Evolutionary conservation across 2,113 vertebrate species (phyloP), one percentile per base, ranked within the genome.

Genomic region (Ophthalmolycus amberensis): DNA sequence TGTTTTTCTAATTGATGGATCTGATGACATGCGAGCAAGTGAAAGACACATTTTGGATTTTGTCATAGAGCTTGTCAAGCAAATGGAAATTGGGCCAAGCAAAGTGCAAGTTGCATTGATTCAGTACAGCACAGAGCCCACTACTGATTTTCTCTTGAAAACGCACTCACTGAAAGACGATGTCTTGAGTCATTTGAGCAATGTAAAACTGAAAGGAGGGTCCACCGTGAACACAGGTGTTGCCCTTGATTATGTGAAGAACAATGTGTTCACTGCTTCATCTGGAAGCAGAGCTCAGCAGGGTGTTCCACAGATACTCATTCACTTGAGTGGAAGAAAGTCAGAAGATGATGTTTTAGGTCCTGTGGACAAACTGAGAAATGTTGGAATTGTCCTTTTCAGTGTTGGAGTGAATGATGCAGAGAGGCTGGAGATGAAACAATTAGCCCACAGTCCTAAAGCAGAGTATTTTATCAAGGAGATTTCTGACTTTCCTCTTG

Each of bases 1-100:
- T 88, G 89, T 90, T 73, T 93, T 94, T 87, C 87, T 95, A 9
- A 50, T 95, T 63, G 95, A 94, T 90, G 93, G 91, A 77, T 95
- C 94, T 81, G 88, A 93, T 77, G 48, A 86, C 48, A 93, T 92
- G 90, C 52, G 12, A 82, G 32, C 29, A 82, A 84, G 56, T 67
- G 78, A 90, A 88, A 80, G 77, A 80, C 71, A 80, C 1, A 70
- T 91, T 71, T 83, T 89, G 77, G 81, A 93, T 44, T 94, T 95
- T 87, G 71, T 95, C 71, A 88, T n/a, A 40, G 86, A 89, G 6
- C 80, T 94, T 88, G 88, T 94, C 12, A 85, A 93, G 29, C 77
- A 90, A 84, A 77, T 92, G n/a, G 81, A 93, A 72, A 85, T 94
- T 85, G 91, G 88, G 52, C 83, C 83, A 70, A 81, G 18, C 77